Evolutionary conservation across 2,113 vertebrate genomes (phyloP).

Genomic region (Salvelinus sp.): DNA sequence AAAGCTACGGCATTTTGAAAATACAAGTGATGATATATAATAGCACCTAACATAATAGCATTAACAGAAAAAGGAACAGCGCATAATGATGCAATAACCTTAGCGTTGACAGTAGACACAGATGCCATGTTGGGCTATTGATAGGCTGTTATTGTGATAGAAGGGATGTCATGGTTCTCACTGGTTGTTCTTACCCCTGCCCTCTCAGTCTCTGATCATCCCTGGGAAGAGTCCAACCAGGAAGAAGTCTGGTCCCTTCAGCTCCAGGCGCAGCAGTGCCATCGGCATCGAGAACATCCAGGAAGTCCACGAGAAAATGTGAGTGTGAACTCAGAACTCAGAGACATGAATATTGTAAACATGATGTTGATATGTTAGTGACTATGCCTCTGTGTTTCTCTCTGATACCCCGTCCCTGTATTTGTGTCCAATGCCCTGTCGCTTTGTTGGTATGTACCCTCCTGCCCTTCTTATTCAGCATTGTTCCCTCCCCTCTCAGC

Average conservation of each 20-base stretch:
- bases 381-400: neutral
- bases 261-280: constrained; percentile 91
- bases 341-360: no score
- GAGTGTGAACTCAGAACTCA: constrained; percentile 23
- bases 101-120: neutral
- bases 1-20: neutral
- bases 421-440: neutral
- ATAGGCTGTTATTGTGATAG: neutral
- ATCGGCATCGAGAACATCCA: constrained; percentile 98
- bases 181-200: constrained; percentile 19
- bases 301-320: constrained; percentile 92
- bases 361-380: neutral
- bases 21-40: neutral
- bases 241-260: constrained; percentile 91
- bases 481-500: neutral
- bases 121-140: no score
- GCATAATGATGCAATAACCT: neutral
- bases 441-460: neutral
- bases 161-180: constrained; percentile 15
- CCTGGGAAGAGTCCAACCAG: constrained; percentile 93
- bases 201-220: constrained; percentile 88
- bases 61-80: neutral
- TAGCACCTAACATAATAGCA: neutral
- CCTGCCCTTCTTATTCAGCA: no score
- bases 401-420: neutral